Conservation (phyloP, 2,888 invertebrate genomes). For the Lysandra bellargus region DNA sequence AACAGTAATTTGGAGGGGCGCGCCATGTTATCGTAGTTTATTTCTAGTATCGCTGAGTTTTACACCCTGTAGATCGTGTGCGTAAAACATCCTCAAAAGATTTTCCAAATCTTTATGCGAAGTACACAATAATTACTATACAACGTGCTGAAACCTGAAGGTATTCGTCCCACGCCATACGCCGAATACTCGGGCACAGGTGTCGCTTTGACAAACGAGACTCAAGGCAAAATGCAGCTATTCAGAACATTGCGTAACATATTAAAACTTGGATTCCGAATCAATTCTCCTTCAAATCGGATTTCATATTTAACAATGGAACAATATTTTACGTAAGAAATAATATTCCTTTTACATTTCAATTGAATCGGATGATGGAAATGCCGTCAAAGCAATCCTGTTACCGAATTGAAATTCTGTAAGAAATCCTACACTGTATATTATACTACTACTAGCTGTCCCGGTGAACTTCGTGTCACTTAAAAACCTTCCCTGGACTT, state of each 20-base stretch:
- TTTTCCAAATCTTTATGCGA: neutral
- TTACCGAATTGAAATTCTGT: neutral
- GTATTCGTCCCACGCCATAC: neutral
- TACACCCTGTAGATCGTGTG: too few relatives aligned
- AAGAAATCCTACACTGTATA: neutral
- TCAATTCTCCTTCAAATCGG: neutral
- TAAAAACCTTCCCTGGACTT: too few relatives aligned
- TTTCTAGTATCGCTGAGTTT: too few relatives aligned
- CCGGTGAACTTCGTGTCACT: too few relatives aligned
- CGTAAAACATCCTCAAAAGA: neutral
- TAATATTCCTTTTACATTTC: neutral
- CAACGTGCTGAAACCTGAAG: neutral
- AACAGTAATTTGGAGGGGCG: too few relatives aligned
- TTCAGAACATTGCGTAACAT: slow-evolving; percentile 3
- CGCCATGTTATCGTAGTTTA: too few relatives aligned
- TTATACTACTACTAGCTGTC: too few relatives aligned
- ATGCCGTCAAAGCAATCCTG: neutral
- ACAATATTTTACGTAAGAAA: slow-evolving; percentile 16
- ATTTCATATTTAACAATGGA: slow-evolving; percentile 6
- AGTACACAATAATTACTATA: neutral
- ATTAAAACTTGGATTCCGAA: slow-evolving; percentile 5
- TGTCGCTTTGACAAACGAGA: slow-evolving; percentile 21
- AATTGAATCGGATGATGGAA: neutral
- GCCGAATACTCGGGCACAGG: slow-evolving; percentile 2
- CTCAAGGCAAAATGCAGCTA: neutral